These are phyloP conservation scores for Pomatorhinus ruficollis DNA, from an alignment of 2,113 vertebrate genomes.

Conservation along the genomic window DNA sequence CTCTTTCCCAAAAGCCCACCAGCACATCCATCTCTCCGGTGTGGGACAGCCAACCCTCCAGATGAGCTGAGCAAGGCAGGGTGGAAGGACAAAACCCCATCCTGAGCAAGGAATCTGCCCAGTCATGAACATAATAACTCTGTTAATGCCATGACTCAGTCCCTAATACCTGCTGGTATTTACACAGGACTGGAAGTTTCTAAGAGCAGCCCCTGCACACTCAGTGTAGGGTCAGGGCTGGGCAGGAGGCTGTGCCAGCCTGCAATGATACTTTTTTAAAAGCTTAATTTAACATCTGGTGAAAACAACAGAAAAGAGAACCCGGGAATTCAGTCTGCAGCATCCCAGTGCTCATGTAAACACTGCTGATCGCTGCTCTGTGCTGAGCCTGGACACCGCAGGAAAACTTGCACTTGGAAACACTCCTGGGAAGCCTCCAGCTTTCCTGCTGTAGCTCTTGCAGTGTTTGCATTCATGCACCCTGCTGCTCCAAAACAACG, in stretches of 20 bases:
- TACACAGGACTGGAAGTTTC: background rate
- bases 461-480: background rate
- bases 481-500: background rate
- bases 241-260: background rate
- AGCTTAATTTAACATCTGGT: background rate
- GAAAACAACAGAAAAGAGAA: background rate
- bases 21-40: background rate
- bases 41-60: background rate
- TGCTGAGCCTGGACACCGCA: fast-evolving
- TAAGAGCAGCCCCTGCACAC: background rate
- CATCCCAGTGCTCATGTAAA: background rate
- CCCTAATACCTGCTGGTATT: background rate
- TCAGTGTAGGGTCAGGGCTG: fast-evolving
- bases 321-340: fast-evolving
- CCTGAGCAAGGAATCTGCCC: background rate
- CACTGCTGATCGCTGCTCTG: background rate
- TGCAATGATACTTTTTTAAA: fast-evolving
- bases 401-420: background rate
- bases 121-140: background rate
- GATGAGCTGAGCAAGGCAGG: fast-evolving
- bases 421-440: background rate
- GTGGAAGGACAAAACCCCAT: background rate
- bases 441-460: background rate
- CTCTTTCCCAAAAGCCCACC: background rate
- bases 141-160: conserved; percentile 13